Base-by-base conservation (phyloP, 2,797 vertebrate species). In the Vultur gryphus region DNA sequence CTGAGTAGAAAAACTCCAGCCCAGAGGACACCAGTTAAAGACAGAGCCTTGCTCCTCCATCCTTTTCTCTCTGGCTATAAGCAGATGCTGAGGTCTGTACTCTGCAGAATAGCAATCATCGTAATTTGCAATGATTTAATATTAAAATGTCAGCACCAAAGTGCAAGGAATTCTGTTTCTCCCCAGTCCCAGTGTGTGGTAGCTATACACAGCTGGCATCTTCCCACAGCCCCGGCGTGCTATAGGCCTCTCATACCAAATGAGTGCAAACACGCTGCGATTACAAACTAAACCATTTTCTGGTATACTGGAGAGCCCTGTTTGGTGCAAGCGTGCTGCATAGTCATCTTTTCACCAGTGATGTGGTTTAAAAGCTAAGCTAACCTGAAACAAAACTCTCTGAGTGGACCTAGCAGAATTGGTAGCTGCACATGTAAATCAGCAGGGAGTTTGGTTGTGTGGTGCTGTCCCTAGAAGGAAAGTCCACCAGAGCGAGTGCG, bases 401-500 rank as follows among this genome's bases (percentile, higher is more conserved):
- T 33, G 64, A 54, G 61, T 10, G 10, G 25, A 35, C 12, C 37
- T 21, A 21, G 39, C 3, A 51, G n/a, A 58, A n/a, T 3, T 25
- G 24, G 10, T 51, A 23, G 26, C 39, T 62, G 31, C 5, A 4
- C 4, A 13, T 26, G 57, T 39, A 54, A 33, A 43, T 52, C 29
- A 25, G 33, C 28, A 24, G 11, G 54, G 43, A 48, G 41, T 3
- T n/a, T 3, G 66, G 28, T 5, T 59, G n/a, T 26, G 44, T 21
- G 44, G 16, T 41, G 29, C n/a, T 69, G 23, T 11, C 31, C 49
- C 11, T 19, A 64, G 39, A 55, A 51, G 43, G 5, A 10, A 76
- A 72, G 33, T 18, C 4, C 8, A 24, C 13, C 16, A 9, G 37
- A 71, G n/a, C 11, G 13, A 70, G 2, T 0, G 0, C 0, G 7